These are phyloP conservation scores for Aldrovandia affinis DNA, from an alignment of 2,797 vertebrate species.

Conservation along the genomic window DNA sequence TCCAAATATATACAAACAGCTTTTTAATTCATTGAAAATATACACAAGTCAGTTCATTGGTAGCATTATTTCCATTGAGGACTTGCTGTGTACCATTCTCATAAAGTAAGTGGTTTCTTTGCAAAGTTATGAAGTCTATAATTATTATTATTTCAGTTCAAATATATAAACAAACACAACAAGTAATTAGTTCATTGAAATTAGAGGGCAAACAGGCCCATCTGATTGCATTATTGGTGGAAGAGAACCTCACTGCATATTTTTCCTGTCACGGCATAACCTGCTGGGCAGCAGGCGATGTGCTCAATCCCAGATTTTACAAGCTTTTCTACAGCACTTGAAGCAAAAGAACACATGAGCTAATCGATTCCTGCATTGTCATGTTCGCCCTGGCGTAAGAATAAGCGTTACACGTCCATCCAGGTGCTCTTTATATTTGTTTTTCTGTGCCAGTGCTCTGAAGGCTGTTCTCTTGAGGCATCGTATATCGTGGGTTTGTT, in stretches of 20 bases:
- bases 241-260: too few relatives aligned
- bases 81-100: neutral
- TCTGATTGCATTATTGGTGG: neutral
- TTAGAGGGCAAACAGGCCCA: neutral
- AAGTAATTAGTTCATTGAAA: neutral
- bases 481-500: neutral
- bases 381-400: slow-evolving; percentile 59
- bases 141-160: neutral
- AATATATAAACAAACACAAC: neutral
- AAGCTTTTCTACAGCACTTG: slow-evolving; percentile 54
- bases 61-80: neutral
- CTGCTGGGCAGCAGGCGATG: neutral
- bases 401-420: slow-evolving; percentile 34
- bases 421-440: slow-evolving; percentile 28
- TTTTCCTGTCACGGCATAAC: too few relatives aligned
- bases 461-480: neutral
- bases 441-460: slow-evolving; percentile 16
- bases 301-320: slow-evolving; percentile 32
- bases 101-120: too few relatives aligned
- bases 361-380: slow-evolving; percentile 71
- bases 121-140: neutral
- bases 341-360: slow-evolving; percentile 65
- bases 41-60: neutral
- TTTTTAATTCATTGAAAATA: neutral
- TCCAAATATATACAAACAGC: neutral